These are phyloP conservation scores for Argyrosomus japonicus DNA, from an alignment of 2,113 vertebrate genomes.

Conservation along the genomic window DNA sequence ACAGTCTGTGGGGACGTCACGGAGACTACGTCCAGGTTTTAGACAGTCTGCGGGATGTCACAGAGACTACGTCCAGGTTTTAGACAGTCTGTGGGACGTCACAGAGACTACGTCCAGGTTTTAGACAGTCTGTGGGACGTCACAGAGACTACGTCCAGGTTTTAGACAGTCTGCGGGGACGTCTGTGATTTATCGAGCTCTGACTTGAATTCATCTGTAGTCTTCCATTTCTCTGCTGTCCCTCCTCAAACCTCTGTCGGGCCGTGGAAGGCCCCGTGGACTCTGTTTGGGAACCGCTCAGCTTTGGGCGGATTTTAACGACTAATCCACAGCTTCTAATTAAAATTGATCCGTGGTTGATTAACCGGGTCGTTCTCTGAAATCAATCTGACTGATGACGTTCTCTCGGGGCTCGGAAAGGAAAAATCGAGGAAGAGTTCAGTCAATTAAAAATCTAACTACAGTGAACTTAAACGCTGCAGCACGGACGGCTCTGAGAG, in stretches of 20 bases:
- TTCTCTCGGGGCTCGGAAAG: constrained; percentile 2
- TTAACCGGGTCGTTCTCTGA: constrained; percentile 40
- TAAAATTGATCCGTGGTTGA: constrained; percentile 66
- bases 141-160: no score
- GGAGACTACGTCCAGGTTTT: no score
- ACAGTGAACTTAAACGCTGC: neutral
- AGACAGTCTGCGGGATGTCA: no score
- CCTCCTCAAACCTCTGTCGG: neutral
- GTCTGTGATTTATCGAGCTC: no score
- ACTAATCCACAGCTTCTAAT: constrained; percentile 40
- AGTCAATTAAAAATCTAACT: constrained; percentile 24
- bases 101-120: no score
- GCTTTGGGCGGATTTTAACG: constrained; percentile 7
- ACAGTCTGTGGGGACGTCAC: no score
- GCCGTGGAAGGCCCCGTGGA: neutral
- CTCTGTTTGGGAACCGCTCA: neutral
- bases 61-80: no score
- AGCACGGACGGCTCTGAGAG: neutral
- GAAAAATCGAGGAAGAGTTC: constrained; percentile 17
- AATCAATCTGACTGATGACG: constrained; percentile 52
- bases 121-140: no score
- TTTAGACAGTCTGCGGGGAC: no score
- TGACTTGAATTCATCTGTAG: neutral
- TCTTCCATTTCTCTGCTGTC: neutral
- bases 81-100: no score